phyloP scores from a whole-genome alignment of 2,797 vertebrate species.

The Delichon dasypus region DNA sequence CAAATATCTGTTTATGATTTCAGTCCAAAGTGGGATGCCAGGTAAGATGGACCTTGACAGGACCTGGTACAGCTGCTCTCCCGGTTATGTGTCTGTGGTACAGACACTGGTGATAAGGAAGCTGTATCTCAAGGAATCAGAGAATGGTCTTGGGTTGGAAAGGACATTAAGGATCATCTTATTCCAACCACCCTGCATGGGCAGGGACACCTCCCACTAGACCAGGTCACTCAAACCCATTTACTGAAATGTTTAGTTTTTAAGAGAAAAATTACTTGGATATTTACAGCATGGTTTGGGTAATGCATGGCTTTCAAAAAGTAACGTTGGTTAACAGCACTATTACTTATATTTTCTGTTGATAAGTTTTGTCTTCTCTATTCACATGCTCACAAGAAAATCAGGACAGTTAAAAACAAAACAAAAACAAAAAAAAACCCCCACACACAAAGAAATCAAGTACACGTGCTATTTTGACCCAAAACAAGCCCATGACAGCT shows the following conservation, averaged over 20 bases:
- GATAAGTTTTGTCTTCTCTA: neutral
- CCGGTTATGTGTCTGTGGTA: neutral
- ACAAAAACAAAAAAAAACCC: neutral
- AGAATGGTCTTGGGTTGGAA: neutral
- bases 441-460: slow-evolving; percentile 40
- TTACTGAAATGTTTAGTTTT: neutral
- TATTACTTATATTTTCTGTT: neutral
- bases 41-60: neutral
- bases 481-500: slow-evolving; percentile 57
- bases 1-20: neutral
- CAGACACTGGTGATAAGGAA: neutral
- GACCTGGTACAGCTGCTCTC: neutral
- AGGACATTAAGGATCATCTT: neutral
- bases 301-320: neutral
- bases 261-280: neutral
- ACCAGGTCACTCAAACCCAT: neutral
- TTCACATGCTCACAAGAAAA: neutral
- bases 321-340: neutral
- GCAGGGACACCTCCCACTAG: neutral
- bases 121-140: neutral
- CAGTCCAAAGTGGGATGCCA: neutral
- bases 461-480: slow-evolving; percentile 32
- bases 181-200: neutral
- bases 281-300: neutral
- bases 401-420: neutral